Percentiles rank a stretch among this genome's conserved stretches.
These are phyloP conservation scores for Myiozetetes cayanensis DNA, from an alignment of 2,113 vertebrate species.

Conservation along the genomic window DNA sequence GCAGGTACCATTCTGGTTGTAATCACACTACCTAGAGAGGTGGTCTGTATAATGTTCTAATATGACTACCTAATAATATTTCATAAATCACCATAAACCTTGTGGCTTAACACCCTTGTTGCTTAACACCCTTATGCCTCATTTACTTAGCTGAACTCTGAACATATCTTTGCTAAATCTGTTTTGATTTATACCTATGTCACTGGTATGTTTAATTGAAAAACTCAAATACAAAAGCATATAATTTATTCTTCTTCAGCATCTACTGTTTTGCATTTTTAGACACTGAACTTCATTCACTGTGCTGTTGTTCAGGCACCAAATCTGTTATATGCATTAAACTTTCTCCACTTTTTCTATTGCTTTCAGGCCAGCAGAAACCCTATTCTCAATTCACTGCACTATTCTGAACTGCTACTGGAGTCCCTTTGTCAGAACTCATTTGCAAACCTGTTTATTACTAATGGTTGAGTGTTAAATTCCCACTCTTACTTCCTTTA, in stretches of 20 bases:
- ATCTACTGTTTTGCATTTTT: not conserved
- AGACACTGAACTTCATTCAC: not conserved
- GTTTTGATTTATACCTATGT: not conserved
- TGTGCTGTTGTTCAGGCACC: not conserved
- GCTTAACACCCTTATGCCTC: not conserved
- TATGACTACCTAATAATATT: not conserved
- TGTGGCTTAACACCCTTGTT: not conserved
- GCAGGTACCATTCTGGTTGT: not conserved
- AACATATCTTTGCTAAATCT: not conserved
- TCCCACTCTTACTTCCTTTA: not conserved
- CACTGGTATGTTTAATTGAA: not conserved
- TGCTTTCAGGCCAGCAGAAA: not conserved
- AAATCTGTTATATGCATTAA: not conserved
- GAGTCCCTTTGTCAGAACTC: not conserved
- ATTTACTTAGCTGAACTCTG: not conserved
- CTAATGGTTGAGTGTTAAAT: not conserved
- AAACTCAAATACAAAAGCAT: not conserved
- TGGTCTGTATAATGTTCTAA: not conserved
- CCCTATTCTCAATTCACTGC: not conserved
- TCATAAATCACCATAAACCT: not conserved
- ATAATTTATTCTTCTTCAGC: not conserved
- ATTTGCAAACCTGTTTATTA: not conserved
- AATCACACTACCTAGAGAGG: not conserved
- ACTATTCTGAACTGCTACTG: not conserved
- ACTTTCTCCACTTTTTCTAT: not conserved